Evolutionary conservation across 2,888 invertebrate genomes (phyloP).

Genomic region (Herminia tarsipennalis): DNA sequence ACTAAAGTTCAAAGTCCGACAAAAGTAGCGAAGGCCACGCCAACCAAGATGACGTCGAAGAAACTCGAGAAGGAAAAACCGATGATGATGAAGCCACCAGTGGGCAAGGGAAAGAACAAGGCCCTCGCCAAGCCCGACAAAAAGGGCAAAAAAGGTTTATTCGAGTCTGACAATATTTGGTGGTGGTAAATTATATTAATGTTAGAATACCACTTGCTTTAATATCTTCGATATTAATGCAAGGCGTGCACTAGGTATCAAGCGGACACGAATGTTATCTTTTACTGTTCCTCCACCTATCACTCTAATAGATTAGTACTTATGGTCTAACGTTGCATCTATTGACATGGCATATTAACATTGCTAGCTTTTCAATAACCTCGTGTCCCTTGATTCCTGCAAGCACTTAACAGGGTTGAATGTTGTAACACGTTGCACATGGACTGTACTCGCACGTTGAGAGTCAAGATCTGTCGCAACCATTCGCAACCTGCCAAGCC

Average conservation of each 20-base stretch:
- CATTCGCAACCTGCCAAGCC: conserved; percentile 39
- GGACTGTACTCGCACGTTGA: conserved; percentile 65
- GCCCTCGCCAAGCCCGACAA: conserved; percentile 85
- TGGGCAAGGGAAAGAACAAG: conserved; percentile 78
- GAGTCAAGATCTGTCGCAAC: conserved; percentile 38
- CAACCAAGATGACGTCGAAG: conserved; percentile 85
- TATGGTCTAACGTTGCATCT: conserved; percentile 69
- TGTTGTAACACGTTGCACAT: conserved; percentile 76
- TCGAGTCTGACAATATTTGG: conserved; percentile 94
- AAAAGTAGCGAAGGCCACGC: conserved; percentile 92
- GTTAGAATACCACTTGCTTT: conserved; percentile 62
- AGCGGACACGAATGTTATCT: conserved; percentile 78
- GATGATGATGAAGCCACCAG: conserved; percentile 61
- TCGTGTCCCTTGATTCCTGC: conserved; percentile 83
- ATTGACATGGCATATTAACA: conserved; percentile 70
- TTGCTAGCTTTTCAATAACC: conserved; percentile 73
- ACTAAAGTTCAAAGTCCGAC: conserved; percentile 92
- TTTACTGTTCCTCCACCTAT: conserved; percentile 60
- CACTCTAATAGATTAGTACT: conserved; percentile 55
- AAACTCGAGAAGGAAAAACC: conserved; percentile 78
- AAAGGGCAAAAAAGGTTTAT: conserved; percentile 93
- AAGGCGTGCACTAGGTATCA: conserved; percentile 69
- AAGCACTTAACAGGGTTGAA: conserved; percentile 80
- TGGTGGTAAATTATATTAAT: conserved; percentile 88
- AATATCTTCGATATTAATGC: conserved; percentile 64